Evolutionary conservation across 2,113 vertebrate genomes (phyloP).

Genomic region (Pipa parva): DNA sequence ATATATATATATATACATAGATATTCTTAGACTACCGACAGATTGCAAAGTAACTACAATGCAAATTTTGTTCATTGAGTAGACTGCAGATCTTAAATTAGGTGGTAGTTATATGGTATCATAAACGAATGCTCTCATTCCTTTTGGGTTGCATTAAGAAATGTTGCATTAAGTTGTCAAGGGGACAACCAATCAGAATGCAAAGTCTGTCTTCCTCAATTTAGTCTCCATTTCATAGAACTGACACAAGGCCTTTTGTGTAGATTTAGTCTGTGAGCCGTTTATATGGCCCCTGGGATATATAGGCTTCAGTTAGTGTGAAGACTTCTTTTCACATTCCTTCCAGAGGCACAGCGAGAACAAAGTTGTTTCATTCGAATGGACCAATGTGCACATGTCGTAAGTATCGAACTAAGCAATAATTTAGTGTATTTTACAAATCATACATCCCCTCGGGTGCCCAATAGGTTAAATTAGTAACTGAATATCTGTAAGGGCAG

Average conservation of each 20-base stretch:
- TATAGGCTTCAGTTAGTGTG: neutral
- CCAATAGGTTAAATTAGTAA: neutral
- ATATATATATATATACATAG: no score
- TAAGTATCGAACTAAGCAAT: neutral
- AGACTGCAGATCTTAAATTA: neutral
- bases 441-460: neutral
- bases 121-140: neutral
- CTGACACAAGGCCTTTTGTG: conserved; percentile 25
- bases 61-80: neutral
- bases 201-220: neutral
- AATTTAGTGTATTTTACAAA: neutral
- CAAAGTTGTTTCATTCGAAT: neutral
- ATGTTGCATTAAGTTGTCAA: neutral
- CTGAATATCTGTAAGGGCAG: neutral
- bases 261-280: conserved; percentile 4
- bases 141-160: neutral
- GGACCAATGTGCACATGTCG: neutral
- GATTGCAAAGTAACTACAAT: no score
- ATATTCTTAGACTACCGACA: no score
- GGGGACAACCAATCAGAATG: neutral
- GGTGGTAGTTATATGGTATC: neutral
- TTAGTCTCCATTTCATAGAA: neutral
- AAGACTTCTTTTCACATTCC: conserved; percentile 11
- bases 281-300: conserved; percentile 22
- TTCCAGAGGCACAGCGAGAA: neutral